A percentile compares a stretch with the other conserved stretches of the same genome.
Evolutionary conservation across 2,888 invertebrate genomes (phyloP).

Genomic region (Apamea monoglypha): DNA sequence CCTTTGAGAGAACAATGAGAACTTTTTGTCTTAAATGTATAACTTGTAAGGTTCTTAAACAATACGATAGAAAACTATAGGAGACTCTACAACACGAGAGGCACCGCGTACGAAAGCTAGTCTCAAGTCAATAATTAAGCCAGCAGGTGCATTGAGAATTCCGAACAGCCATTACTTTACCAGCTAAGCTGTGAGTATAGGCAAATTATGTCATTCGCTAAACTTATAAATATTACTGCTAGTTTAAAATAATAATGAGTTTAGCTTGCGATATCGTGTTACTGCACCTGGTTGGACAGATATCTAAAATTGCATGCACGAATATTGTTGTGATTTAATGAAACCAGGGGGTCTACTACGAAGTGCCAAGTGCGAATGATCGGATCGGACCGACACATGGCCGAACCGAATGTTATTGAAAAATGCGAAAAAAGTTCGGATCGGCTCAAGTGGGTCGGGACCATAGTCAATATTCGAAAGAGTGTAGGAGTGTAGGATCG

Average conservation of each 20-base stretch:
- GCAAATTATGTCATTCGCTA: conserved; percentile 40
- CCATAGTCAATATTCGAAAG: too few species aligned
- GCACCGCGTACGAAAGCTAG: not conserved
- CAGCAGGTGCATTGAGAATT: conserved; percentile 31
- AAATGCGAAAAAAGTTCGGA: too few species aligned
- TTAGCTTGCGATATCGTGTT: conserved; percentile 2
- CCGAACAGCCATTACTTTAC: conserved; percentile 27
- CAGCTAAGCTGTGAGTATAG: conserved; percentile 20
- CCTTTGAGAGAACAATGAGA: not conserved
- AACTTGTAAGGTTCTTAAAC: not conserved
- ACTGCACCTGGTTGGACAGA: conserved; percentile 6
- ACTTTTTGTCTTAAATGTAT: not conserved
- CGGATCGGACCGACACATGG: too few species aligned
- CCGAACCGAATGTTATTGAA: too few species aligned
- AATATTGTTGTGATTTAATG: not conserved
- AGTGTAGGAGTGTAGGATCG: too few species aligned
- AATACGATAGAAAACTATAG: not conserved
- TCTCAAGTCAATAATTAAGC: not conserved
- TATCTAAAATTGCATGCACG: not conserved
- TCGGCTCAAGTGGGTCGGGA: too few species aligned
- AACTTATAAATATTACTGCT: conserved; percentile 51
- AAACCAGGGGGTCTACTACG: too few species aligned
- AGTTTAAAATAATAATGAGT: conserved; percentile 47
- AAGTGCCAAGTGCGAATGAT: too few species aligned
- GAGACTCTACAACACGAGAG: not conserved